Base-by-base conservation (phyloP, 2,113 vertebrate species). In the Vidua chalybeata region DNA sequence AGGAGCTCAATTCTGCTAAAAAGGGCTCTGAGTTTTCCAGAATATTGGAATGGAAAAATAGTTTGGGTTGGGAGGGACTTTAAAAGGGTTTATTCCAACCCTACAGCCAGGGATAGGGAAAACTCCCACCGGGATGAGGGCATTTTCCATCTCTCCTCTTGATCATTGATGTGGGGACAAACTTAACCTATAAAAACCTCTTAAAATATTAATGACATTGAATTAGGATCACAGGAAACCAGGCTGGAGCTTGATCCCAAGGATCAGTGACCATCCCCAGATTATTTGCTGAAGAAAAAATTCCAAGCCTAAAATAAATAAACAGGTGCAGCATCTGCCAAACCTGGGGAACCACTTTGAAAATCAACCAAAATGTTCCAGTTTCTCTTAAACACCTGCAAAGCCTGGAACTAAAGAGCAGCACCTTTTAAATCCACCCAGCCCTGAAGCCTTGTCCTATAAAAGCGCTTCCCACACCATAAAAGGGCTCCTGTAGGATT, bases 231-330 rank as follows among this genome's bases (percentile, higher is more conserved):
- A 22, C 58, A 55, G 13, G 26, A 63, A 73, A 48, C 22, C 54
- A 22, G 39, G 22, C 0, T 56, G 56, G 24, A 21, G 2, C 20
- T 16, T 12, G 30, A 79, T 7, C 48, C 58, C 2, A 0, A 71
- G n/a, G 49, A 48, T 30, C 66, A 4, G 1, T 7, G 28, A 13
- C 45, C 84, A 26, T 2, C 1, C 35, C 8, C 55, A 7, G 6
- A 24, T 39, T n/a, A 30, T 63, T 13, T n/a, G 8, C 7, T 28
- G 18, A 33, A 79, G 66, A 8, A 56, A 79, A 45, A 67, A 33
- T 14, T 5, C 51, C 33, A 59, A 22, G 2, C 13, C 15, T 14
- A 24, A 74, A 45, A 23, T 1, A 64, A 66, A 74, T 0, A 6
- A 79, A 61, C 16, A 5, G 24, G 6, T 6, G 8, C 8, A 75